Base-by-base conservation (phyloP, 2,888 invertebrate species). In the Parnassius smintheus region DNA sequence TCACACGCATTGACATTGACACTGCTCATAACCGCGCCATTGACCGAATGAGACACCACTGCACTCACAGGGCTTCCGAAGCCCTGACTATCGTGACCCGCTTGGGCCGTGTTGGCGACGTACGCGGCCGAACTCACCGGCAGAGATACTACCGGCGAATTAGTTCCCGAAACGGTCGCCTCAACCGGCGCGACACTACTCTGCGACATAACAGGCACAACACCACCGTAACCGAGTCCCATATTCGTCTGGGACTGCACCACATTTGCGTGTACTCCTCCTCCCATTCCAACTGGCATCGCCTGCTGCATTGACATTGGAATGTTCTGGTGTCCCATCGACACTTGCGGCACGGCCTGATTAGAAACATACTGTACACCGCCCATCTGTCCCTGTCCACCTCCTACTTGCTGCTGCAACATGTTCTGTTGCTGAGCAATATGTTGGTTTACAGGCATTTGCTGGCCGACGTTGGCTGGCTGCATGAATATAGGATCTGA, bases 51-150 rank as follows among this genome's bases (percentile, higher is more conserved):
- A 72, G 91, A 88, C 81, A 88, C 49, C 2, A 49, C 89, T 70
- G 83, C 92, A 91, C 89, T 91, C 70, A 92, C 92, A 55, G 92
- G 92, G 79, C 92, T 92, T 59, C 92, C 91, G 71, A 92, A 92
- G 77, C 89, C 86, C 76, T 92, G 92, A 75, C 85, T 84, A 70
- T 92, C 92, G 74, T 85, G 90, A 68, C 81, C 85, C 13, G 86
- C 77, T 71, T 85, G 86, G 41, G 82, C 75, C 54, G 85, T 70
- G 67, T 84, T 89, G 45, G 77, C 73, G 62, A 81, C 85, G 59
- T 89, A 89, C 56, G 85, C 86, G 4, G 85, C 81, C 13, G 91
- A 90, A 70, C 72, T 91, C 60, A 88, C 91, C 22, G 92, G 92
- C 82, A 92, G 78, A 42, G 91, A 90, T 66, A 92, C 92, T 49